Base-by-base conservation (phyloP, 2,113 vertebrate species). In the Ptilonorhynchus violaceus region DNA sequence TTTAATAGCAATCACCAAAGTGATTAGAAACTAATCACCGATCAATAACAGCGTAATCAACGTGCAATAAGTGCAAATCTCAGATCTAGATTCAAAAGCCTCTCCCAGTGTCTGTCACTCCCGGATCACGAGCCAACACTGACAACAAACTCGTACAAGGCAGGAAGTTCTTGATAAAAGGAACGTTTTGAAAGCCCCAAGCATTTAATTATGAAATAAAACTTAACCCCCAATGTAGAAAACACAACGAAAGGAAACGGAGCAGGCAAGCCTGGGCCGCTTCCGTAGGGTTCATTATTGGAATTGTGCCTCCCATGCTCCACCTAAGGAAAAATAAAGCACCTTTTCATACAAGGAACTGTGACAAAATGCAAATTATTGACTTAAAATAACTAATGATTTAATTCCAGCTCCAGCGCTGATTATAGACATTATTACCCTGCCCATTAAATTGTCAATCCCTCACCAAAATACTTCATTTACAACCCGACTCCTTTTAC, bases 21-120 rank as follows among this genome's bases (percentile, higher is more conserved):
- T 0, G 2, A 56, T 73, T 47, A 66, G 42, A 52, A 67, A 41
- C 7, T 2, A 44, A 60, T 49, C 66, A 22, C 62, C 1, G 1
- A 19, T 30, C 66, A 37, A 17, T 30, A 53, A n/a, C 39, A 15
- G 15, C 16, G 47, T 11, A n/a, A 80, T 67, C 60, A 20, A 42
- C 1, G 41, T 22, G 53, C 30, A 63, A 10, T 10, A 42, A 79
- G 75, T 37, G 52, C 80, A 70, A 85, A 68, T 14, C 49, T 35
- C 74, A 56, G 62, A 3, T 33, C 28, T 17, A 7, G 33, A 37
- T 25, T n/a, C 55, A 41, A 25, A 58, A 30, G 13, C n/a, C 39
- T 37, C 49, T 20, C 44, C 53, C 2, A 0, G 3, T 59, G 91
- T 33, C 70, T 82, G 70, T 33, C 72, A 31, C 53, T 6, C 24